A percentile compares a stretch with the other conserved stretches of the same genome.
These are phyloP conservation scores for Catostylus mosaicus DNA, from an alignment of 30 jellyfish, hydroid and myxozoan species.

Conservation along the genomic window DNA sequence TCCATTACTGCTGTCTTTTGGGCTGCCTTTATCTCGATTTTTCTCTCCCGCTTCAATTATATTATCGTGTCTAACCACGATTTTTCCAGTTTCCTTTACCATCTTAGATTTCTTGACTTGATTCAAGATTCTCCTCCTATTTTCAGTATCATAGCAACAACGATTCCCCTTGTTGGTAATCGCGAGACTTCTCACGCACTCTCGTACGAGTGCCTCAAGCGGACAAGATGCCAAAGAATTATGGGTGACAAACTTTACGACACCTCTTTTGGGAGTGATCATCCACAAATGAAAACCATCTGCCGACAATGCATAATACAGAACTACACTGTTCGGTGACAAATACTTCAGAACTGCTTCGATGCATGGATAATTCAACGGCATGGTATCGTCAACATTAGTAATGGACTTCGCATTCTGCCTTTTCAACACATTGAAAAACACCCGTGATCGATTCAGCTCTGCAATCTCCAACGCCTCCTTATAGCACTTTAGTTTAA, in stretches of 20 bases:
- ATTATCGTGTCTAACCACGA: too few species aligned
- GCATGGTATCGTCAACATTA: not conserved
- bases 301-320: slow-evolving; percentile 39
- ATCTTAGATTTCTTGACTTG: not conserved
- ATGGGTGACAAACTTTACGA: slow-evolving; percentile 39
- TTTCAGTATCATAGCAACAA: slow-evolving; percentile 54
- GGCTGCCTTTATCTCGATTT: not conserved
- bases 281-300: slow-evolving; percentile 56
- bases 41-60: too few species aligned
- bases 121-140: slow-evolving; percentile 4
- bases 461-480: slow-evolving; percentile 73
- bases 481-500: slow-evolving; percentile 30
- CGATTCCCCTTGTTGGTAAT: slow-evolving; percentile 53
- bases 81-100: not conserved
- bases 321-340: slow-evolving; percentile 11
- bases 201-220: slow-evolving; percentile 38
- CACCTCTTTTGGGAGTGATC: slow-evolving; percentile 52
- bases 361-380: slow-evolving; percentile 17
- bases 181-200: slow-evolving; percentile 38
- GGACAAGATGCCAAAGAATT: slow-evolving; percentile 45
- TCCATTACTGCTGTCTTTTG: not conserved
- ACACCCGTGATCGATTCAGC: slow-evolving; percentile 40
- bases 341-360: not conserved
- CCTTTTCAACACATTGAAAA: slow-evolving; percentile 24
- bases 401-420: slow-evolving; percentile 1